Base-by-base conservation (phyloP, 1,140 invertebrate genomes). In the Bombus turneri region DNA sequence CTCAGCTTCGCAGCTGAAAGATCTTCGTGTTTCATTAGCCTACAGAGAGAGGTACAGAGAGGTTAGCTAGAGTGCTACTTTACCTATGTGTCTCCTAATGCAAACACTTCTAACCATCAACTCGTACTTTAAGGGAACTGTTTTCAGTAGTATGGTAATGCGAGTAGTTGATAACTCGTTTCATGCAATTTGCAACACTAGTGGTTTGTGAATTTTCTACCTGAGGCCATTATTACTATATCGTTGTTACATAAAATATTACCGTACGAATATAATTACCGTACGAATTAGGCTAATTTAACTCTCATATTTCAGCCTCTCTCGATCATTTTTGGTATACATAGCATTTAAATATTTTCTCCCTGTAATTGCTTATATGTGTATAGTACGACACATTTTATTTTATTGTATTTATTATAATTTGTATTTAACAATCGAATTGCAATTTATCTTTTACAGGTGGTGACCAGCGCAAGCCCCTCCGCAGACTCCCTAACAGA, bases 401-500 rank as follows among this genome's bases (percentile, higher is more conserved):
- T 53, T 53, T 22, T 22, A 53, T 53, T 8, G 6, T 22, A 53
- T 22, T 22, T 22, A 53, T 53, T 53, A 53, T 22, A 53, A 53
- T 53, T 8, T 53, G 18, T 53, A 13, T 12, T 62, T 62, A n/a
- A 62, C 22, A 5, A 13, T n/a, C 28, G 2, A 62, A 62, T 62
- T n/a, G 28, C 22, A n/a, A 62, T 62, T 62, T 62, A 8, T 43
- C 6, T n/a, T 41, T 69, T 81, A 37, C 91, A 96, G 94, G 96
- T 96, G 34, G 95, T 97, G 64, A 97, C 97, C 25, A 97, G 97
- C 64, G 97, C 97, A 25, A 97, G 97, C 66, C 97, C 97, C 4
- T 97, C 97, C 92, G 97, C 97, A 22, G 97, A 98, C 93, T 97
- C 97, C 86, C 95, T 98, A 83, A 98, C 97, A n/a, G 97, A 98